A percentile compares a stretch with the other conserved stretches of the same genome.
phyloP scores from a whole-genome alignment of 2,797 vertebrate genomes.

The Acanthiza pusilla region DNA sequence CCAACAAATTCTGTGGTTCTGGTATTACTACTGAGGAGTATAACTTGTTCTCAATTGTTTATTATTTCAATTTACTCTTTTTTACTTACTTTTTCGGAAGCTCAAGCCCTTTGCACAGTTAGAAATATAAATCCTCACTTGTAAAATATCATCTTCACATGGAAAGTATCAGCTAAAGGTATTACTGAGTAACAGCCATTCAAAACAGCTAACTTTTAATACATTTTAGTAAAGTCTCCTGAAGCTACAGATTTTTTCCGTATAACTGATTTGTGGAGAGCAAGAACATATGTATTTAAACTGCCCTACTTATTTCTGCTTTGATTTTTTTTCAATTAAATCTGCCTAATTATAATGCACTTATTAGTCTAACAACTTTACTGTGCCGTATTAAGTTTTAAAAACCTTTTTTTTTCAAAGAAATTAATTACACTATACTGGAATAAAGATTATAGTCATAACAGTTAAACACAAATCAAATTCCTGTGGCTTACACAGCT shows the following conservation, averaged over 20 bases:
- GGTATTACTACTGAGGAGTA: not conserved
- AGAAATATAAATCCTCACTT: not conserved
- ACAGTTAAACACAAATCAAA: not conserved
- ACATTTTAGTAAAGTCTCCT: not conserved
- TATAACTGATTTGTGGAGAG: not conserved
- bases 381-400: not conserved
- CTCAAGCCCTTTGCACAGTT: not conserved
- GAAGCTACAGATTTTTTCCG: not conserved
- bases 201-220: not conserved
- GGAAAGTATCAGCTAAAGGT: not conserved
- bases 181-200: not conserved
- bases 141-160: not conserved
- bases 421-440: not conserved
- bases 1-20: not conserved
- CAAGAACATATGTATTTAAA: not conserved
- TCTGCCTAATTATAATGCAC: not conserved
- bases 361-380: not conserved
- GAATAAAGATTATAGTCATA: not conserved
- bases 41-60: not conserved
- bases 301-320: not conserved
- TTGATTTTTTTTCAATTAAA: not conserved
- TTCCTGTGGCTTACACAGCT: not conserved
- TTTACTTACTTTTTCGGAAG: not conserved
- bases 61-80: not conserved
- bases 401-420: not conserved